These are phyloP conservation scores for Montipora sp. DNA, from an alignment of 64 coral and sea anemone species.

Conservation along the genomic window DNA sequence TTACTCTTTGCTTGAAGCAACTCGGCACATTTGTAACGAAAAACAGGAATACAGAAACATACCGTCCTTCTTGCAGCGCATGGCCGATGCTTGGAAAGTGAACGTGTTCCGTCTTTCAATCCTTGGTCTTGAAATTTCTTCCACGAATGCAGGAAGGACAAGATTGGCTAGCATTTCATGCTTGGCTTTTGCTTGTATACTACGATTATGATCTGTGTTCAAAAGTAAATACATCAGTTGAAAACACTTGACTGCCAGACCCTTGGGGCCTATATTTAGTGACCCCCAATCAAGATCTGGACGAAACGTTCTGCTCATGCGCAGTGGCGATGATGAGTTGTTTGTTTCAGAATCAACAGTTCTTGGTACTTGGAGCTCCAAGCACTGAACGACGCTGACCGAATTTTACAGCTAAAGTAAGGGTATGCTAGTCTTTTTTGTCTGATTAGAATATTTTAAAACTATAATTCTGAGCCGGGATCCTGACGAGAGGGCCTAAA, in stretches of 20 bases:
- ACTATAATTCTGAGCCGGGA: no score
- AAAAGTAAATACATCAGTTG: constrained; percentile 3
- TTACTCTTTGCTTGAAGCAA: neutral
- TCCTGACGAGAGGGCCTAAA: no score
- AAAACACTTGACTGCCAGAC: neutral
- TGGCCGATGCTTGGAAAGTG: constrained; percentile 65
- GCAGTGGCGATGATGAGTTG: neutral
- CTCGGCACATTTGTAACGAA: neutral
- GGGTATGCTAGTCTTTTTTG: no score
- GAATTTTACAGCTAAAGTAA: no score
- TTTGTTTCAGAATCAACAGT: neutral
- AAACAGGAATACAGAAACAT: neutral
- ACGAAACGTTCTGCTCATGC: neutral
- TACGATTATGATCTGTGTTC: constrained; percentile 83
- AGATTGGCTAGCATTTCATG: constrained; percentile 92
- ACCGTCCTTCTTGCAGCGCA: constrained; percentile 85
- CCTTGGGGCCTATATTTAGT: neutral
- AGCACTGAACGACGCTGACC: no score
- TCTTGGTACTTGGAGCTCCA: neutral
- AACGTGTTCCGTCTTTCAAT: constrained; percentile 77
- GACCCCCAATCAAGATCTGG: neutral
- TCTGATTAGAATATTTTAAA: no score
- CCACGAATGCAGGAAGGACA: constrained; percentile 69
- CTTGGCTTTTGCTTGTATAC: constrained; percentile 87
- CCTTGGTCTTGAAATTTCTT: constrained; percentile 13